phyloP scores from a whole-genome alignment of 23 tunicate species.

The Clavelina lepadiformis region DNA sequence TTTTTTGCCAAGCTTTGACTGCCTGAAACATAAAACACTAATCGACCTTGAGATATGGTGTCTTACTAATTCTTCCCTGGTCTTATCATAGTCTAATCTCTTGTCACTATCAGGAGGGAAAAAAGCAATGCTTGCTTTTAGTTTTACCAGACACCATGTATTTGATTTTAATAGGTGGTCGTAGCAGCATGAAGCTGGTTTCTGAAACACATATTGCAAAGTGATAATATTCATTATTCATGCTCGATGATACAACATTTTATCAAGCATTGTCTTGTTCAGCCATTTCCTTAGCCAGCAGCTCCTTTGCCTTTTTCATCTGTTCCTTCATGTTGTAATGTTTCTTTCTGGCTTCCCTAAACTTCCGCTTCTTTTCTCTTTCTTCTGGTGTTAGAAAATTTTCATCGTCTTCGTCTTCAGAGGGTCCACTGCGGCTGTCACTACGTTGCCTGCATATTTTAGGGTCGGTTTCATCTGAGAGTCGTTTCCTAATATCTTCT shows the following conservation, averaged over 20 bases:
- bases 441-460: conserved; percentile 13
- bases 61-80: no score
- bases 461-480: conserved; percentile 23
- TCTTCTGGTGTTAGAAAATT: conserved; percentile 32
- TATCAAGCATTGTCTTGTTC: conserved; percentile 40
- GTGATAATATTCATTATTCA: not conserved
- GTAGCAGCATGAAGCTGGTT: not conserved
- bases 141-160: no score
- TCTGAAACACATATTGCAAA: not conserved
- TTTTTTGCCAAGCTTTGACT: no score
- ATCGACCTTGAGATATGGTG: no score
- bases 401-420: conserved; percentile 39
- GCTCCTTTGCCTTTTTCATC: conserved; percentile 70
- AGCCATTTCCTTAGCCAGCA: conserved; percentile 78
- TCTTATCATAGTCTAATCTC: no score
- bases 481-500: conserved; percentile 48
- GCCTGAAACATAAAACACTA: no score
- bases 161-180: no score
- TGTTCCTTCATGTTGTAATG: conserved; percentile 95
- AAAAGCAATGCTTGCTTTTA: no score
- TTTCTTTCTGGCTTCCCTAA: conserved; percentile 59
- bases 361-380: conserved; percentile 42
- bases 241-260: not conserved
- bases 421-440: conserved; percentile 20
- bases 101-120: no score